Base-by-base conservation (phyloP, 1,140 invertebrate genomes). In the Diorhabda carinulata region DNA sequence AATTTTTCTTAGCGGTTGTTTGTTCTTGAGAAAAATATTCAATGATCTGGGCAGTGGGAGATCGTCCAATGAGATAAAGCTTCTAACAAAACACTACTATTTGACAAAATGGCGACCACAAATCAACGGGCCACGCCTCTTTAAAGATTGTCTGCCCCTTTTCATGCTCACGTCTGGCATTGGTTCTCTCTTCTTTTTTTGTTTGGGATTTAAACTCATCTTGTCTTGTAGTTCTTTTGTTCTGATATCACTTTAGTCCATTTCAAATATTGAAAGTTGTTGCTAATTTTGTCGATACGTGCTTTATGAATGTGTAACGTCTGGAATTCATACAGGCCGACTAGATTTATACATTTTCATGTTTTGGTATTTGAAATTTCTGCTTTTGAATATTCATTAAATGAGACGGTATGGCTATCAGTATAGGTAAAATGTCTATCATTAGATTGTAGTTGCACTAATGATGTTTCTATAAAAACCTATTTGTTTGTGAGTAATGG, bases 61-160 rank as follows among this genome's bases (percentile, higher is more conserved):
- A 81, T 81, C 73, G 70, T 77, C 80, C 80, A 81, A 81, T 81
- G 72, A 77, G 80, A 81, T 81, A 81, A 81, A 77, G 71, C 71
- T 70, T 76, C 77, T 80, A 80, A 80, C 80, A 81, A 81, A 81
- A 81, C 80, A 81, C 77, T 80, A 81, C 80, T 81, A 81, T 81
- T 81, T 81, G 80, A 81, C 80, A 81, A 81, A 81, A 81, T 81
- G 80, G 80, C 80, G 80, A 80, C 80, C 78, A 81, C 80, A 81
- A 81, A 81, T 81, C 80, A 81, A 76, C 66, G 72, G 66, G 78
- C 78, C 66, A 76, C 80, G 77, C 80, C 80, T 76, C 67, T 74
- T 77, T 77, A 79, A 78, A 78, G 80, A 81, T 81, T 81, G 79
- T 79, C 79, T 78, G 80, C 77, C 78, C 79, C 78, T 81, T 80